Conservation (phyloP, 2,113 vertebrate species). For the Menidia beryllina region DNA sequence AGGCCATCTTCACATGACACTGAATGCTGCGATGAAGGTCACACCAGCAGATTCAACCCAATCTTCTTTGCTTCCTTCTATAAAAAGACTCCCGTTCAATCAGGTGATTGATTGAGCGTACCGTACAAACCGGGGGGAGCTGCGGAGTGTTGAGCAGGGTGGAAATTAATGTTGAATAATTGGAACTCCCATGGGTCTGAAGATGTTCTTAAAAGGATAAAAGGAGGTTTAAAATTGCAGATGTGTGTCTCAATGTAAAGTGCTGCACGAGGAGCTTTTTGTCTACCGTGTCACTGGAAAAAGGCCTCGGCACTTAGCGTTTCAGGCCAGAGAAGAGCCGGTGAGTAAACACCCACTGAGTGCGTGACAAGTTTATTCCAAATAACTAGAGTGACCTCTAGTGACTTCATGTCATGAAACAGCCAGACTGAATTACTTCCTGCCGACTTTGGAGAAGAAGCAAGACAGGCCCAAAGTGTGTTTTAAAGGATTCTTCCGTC, state of each 20-base stretch:
- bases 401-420: constrained; percentile 13
- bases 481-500: background rate
- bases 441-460: background rate
- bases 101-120: background rate
- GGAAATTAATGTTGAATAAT: background rate
- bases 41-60: constrained; percentile 14
- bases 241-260: constrained; percentile 16
- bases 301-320: constrained; percentile 21
- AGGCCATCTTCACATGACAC: constrained; percentile 7
- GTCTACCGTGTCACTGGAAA: constrained; percentile 1
- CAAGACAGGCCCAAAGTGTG: background rate
- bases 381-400: constrained; percentile 52
- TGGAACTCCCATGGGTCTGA: background rate
- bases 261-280: background rate
- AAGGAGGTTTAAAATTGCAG: background rate
- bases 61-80: background rate
- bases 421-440: background rate
- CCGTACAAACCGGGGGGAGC: background rate
- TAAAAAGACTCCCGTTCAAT: background rate
- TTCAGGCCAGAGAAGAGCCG: constrained; percentile 23
- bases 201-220: background rate
- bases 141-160: background rate
- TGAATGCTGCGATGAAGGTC: constrained; percentile 38
- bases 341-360: constrained; percentile 9
- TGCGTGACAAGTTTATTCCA: constrained; percentile 8